A percentile compares a stretch with the other conserved stretches of the same genome.
Evolutionary conservation across 2,888 invertebrate genomes (phyloP).

Genomic region (Poecilobothrus nobilitatus): DNA sequence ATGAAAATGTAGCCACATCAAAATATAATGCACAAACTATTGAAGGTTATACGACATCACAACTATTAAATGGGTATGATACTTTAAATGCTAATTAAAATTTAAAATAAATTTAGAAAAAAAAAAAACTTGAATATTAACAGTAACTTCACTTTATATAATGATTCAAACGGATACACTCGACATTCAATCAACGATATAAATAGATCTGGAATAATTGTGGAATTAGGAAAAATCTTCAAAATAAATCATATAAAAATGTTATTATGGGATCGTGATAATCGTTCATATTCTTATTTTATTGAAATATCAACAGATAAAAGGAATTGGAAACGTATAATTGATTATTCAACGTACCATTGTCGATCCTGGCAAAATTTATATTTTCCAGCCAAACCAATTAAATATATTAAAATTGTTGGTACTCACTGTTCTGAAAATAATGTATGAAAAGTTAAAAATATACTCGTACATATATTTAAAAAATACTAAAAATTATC

Average conservation of each 20-base stretch:
- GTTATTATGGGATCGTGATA: constrained; percentile 90
- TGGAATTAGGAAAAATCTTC: constrained; percentile 72
- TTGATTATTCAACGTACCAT: constrained; percentile 84
- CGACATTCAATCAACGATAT: constrained; percentile 76
- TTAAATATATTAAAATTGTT: constrained; percentile 69
- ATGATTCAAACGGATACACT: constrained; percentile 85
- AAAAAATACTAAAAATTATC: no score
- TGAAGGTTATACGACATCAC: constrained; percentile 80
- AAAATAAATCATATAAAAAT: constrained; percentile 91
- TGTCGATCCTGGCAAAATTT: constrained; percentile 96
- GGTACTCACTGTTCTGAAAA: constrained; percentile 95
- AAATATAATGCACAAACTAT: constrained; percentile 77
- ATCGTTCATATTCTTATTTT: constrained; percentile 51
- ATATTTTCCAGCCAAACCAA: constrained; percentile 82
- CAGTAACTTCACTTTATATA: no score
- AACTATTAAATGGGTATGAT: constrained; percentile 71
- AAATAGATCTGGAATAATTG: constrained; percentile 70
- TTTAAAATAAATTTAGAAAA: neutral
- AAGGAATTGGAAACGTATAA: constrained; percentile 86
- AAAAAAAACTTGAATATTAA: no score
- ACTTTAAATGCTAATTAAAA: no score
- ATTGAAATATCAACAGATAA: constrained; percentile 87
- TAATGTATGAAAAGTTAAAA: no score
- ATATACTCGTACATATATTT: no score
- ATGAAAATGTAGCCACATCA: constrained; percentile 82